Conservation (phyloP, 2,888 invertebrate species). For the Spodoptera exigua region DNA sequence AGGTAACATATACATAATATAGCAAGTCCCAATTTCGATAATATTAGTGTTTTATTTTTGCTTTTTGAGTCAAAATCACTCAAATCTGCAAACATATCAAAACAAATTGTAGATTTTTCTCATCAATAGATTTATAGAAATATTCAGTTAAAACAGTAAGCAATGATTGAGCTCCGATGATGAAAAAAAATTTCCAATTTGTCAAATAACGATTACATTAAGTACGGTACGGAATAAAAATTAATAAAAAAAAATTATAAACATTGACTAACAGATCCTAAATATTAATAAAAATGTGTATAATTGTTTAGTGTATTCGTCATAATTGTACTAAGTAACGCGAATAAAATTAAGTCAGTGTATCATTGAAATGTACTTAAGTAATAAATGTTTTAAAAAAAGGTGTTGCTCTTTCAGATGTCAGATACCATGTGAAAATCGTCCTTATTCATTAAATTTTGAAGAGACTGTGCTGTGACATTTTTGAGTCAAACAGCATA, state of each 20-base stretch:
- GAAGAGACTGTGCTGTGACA: too few relatives aligned
- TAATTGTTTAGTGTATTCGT: conserved; percentile 24
- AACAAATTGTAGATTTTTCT: conserved; percentile 22
- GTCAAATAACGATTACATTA: conserved; percentile 33
- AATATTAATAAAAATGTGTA: conserved; percentile 32
- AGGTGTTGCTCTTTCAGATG: conserved; percentile 5
- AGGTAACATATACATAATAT: too few relatives aligned
- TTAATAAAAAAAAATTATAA: conserved; percentile 43
- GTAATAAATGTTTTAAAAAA: neutral
- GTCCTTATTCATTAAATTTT: too few relatives aligned
- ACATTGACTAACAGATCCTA: conserved; percentile 27
- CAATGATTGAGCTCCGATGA: neutral
- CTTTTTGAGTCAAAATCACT: neutral
- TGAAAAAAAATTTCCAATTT: conserved; percentile 33
- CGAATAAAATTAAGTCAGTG: conserved; percentile 15
- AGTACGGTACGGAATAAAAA: conserved; percentile 42
- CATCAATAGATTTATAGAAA: too few relatives aligned
- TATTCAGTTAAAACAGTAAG: too few relatives aligned
- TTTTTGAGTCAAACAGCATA: too few relatives aligned
- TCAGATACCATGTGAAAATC: neutral
- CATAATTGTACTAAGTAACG: conserved; percentile 12
- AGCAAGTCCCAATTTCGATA: too few relatives aligned
- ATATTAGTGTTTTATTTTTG: too few relatives aligned
- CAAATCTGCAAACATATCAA: conserved; percentile 12
- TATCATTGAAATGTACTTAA: conserved; percentile 22